Conservation (phyloP, 1,140 invertebrate species). For the Atta texana region DNA sequence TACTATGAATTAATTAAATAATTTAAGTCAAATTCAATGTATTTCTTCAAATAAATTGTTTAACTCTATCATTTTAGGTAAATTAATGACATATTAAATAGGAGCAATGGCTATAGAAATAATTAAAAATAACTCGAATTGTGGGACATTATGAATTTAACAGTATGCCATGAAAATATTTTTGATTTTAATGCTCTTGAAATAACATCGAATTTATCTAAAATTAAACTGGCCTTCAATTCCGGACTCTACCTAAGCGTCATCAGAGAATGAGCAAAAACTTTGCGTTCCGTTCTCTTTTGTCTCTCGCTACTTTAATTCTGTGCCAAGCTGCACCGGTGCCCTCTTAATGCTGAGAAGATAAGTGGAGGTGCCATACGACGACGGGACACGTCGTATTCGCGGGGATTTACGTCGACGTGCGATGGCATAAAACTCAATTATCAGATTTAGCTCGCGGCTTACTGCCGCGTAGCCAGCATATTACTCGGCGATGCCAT, state of each 20-base stretch:
- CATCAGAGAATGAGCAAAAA: constrained; percentile 16
- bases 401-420: constrained; percentile 78
- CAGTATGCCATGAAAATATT: neutral
- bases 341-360: constrained; percentile 59
- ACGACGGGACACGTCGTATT: constrained; percentile 68
- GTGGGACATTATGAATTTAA: too few relatives aligned
- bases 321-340: constrained; percentile 1
- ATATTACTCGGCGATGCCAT: constrained; percentile 40
- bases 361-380: constrained; percentile 70
- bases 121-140: too few relatives aligned
- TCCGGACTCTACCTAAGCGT: neutral
- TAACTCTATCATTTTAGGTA: too few relatives aligned
- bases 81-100: too few relatives aligned
- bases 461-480: constrained; percentile 25
- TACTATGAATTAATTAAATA: too few relatives aligned
- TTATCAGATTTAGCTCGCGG: constrained; percentile 76
- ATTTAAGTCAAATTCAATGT: too few relatives aligned
- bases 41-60: too few relatives aligned
- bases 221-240: neutral
- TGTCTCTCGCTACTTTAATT: constrained; percentile 28
- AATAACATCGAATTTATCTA: neutral
- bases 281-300: constrained; percentile 4
- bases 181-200: neutral
- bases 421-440: constrained; percentile 81
- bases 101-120: too few relatives aligned